Percentiles rank a stretch among this genome's conserved stretches.
These are phyloP conservation scores for Orchestes rusci DNA, from an alignment of 2,888 invertebrate species.

Conservation along the genomic window DNA sequence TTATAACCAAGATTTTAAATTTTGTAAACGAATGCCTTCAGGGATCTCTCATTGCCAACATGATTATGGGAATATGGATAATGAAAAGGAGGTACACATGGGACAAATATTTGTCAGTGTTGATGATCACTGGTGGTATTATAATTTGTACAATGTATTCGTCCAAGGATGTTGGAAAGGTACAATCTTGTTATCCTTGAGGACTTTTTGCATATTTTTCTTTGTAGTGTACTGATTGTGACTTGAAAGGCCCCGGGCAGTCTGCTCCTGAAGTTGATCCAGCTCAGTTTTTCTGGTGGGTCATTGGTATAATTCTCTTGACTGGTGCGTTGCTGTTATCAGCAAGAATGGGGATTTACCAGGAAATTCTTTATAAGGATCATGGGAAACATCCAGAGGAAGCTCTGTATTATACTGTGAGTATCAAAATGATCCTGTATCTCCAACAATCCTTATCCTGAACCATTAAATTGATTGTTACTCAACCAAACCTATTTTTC, in stretches of 20 bases:
- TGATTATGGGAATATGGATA: constrained; percentile 89
- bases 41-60: constrained; percentile 94
- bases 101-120: constrained; percentile 83
- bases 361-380: constrained; percentile 74
- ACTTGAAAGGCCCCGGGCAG: too few species aligned
- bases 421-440: neutral
- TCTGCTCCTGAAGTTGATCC: constrained; percentile 38
- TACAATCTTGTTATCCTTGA: constrained; percentile 20
- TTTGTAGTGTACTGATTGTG: constrained; percentile 36
- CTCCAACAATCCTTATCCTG: too few species aligned
- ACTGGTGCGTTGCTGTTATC: constrained; percentile 86
- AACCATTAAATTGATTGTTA: neutral
- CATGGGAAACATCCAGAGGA: constrained; percentile 91
- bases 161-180: constrained; percentile 45
- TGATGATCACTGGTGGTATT: constrained; percentile 91
- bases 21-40: constrained; percentile 39
- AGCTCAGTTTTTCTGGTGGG: constrained; percentile 58
- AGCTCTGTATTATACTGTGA: constrained; percentile 75
- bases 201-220: too few species aligned
- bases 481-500: constrained; percentile 31
- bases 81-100: constrained; percentile 73
- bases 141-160: constrained; percentile 85
- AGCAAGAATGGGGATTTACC: constrained; percentile 88
- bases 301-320: constrained; percentile 70
- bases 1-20: neutral